A percentile compares a stretch with the other conserved stretches of the same genome.
Conservation (phyloP, 2,113 vertebrate species). For the Chionomys nivalis region DNA sequence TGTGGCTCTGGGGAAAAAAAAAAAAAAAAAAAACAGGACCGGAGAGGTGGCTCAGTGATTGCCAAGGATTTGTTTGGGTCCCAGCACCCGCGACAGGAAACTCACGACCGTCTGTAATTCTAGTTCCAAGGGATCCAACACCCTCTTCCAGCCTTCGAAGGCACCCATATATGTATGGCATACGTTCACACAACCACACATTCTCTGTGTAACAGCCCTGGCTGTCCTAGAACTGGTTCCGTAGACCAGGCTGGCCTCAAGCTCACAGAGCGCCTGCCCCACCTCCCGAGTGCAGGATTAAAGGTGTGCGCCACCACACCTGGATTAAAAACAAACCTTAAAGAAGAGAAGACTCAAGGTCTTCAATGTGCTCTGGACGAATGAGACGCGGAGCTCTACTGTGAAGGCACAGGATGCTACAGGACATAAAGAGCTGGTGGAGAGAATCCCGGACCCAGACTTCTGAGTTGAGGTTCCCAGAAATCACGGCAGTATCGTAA, state of each 20-base stretch:
- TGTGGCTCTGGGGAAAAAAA: not conserved
- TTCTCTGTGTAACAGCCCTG: not conserved
- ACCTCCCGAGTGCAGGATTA: not conserved
- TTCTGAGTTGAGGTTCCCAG: not conserved
- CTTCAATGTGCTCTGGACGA: not conserved
- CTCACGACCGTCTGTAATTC: not conserved
- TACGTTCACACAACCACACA: not conserved
- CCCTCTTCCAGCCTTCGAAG: not conserved
- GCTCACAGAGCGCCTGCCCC: not conserved
- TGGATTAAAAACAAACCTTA: not conserved
- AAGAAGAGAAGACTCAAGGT: not conserved
- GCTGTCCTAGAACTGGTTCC: not conserved
- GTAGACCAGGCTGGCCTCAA: not conserved
- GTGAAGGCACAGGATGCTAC: not conserved
- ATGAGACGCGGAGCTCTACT: not conserved
- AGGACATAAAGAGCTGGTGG: not conserved
- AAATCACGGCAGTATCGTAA: not conserved
- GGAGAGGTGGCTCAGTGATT: not conserved
- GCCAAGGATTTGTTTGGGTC: not conserved
- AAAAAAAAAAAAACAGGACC: no score
- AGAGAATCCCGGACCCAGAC: not conserved
- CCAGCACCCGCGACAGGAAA: not conserved
- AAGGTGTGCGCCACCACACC: not conserved
- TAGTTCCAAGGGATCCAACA: not conserved
- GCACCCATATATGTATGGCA: not conserved